phyloP scores from a whole-genome alignment of 2,888 invertebrate species.

The Athrips mouffetella region DNA sequence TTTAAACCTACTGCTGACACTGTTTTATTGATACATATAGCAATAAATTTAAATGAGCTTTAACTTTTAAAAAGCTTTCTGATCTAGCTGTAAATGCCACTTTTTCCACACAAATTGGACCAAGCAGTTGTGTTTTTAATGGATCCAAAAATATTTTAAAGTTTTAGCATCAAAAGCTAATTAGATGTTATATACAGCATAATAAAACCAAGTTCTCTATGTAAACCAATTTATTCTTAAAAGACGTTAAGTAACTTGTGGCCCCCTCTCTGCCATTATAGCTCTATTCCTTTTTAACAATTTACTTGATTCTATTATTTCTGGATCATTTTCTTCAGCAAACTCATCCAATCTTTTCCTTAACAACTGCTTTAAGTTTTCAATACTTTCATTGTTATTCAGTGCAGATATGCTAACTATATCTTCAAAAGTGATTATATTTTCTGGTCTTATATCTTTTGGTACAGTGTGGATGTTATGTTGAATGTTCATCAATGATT shows the following conservation, averaged over 20 bases:
- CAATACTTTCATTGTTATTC: slow-evolving; percentile 70
- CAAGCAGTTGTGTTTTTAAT: too few relatives aligned
- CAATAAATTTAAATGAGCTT: too few relatives aligned
- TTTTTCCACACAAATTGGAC: too few relatives aligned
- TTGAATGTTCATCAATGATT: slow-evolving; percentile 76
- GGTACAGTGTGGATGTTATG: slow-evolving; percentile 73
- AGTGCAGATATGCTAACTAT: slow-evolving; percentile 87
- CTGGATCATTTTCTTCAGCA: slow-evolving; percentile 74
- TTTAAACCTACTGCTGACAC: too few relatives aligned
- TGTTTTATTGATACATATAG: too few relatives aligned
- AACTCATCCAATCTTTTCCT: slow-evolving; percentile 82
- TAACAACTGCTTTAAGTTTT: slow-evolving; percentile 79
- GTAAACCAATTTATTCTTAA: too few relatives aligned
- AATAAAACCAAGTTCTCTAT: too few relatives aligned
- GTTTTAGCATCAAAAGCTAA: too few relatives aligned
- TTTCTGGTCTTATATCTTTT: slow-evolving; percentile 82
- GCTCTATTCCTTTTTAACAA: slow-evolving; percentile 66
- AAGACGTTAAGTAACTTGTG: slow-evolving; percentile 74
- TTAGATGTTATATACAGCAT: too few relatives aligned
- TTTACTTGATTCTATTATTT: slow-evolving; percentile 63
- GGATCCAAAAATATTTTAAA: too few relatives aligned
- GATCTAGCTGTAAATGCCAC: too few relatives aligned
- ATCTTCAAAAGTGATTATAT: slow-evolving; percentile 84
- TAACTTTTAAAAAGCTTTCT: too few relatives aligned
- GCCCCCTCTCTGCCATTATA: slow-evolving; percentile 73